Percentiles rank a stretch among this genome's conserved stretches.
Evolutionary conservation across 2,888 invertebrate genomes (phyloP).

Genomic region (Syrphus vitripennis): DNA sequence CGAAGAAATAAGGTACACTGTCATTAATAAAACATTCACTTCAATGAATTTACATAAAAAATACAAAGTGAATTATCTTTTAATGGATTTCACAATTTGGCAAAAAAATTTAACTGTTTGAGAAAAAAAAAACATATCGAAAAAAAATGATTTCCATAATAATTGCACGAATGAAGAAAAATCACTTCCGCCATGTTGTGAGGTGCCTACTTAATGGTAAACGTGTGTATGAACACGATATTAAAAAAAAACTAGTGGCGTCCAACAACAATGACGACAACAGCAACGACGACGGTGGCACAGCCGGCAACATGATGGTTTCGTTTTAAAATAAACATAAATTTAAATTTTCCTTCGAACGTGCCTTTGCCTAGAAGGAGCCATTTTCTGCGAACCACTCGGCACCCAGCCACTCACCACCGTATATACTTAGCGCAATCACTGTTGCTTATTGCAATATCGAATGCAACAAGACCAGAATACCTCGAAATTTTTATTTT

Average conservation of each 20-base stretch:
- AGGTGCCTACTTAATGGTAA: slow-evolving; percentile 41
- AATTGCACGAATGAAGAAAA: slow-evolving; percentile 45
- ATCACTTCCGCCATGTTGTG: slow-evolving; percentile 35
- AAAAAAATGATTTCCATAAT: slow-evolving; percentile 19
- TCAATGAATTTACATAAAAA: not conserved
- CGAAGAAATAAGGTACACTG: not conserved
- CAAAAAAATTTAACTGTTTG: not conserved
- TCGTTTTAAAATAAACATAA: slow-evolving; percentile 23
- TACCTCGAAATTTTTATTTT: not conserved
- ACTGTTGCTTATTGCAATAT: not conserved
- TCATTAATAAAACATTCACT: not conserved
- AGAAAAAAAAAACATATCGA: not conserved
- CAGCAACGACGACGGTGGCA: not conserved
- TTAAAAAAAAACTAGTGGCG: not conserved
- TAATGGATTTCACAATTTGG: slow-evolving; percentile 1
- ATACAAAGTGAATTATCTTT: slow-evolving; percentile 14
- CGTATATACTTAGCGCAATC: not conserved
- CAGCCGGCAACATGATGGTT: not conserved
- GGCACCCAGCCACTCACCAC: not conserved
- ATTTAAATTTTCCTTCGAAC: slow-evolving; percentile 56
- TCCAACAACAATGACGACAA: not conserved
- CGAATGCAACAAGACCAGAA: not conserved
- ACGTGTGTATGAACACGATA: slow-evolving; percentile 21
- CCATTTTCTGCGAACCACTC: slow-evolving; percentile 4
- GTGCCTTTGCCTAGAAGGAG: slow-evolving; percentile 39